phyloP scores from a whole-genome alignment of 2,113 vertebrate genomes.

The Todiramphus chloris region DNA sequence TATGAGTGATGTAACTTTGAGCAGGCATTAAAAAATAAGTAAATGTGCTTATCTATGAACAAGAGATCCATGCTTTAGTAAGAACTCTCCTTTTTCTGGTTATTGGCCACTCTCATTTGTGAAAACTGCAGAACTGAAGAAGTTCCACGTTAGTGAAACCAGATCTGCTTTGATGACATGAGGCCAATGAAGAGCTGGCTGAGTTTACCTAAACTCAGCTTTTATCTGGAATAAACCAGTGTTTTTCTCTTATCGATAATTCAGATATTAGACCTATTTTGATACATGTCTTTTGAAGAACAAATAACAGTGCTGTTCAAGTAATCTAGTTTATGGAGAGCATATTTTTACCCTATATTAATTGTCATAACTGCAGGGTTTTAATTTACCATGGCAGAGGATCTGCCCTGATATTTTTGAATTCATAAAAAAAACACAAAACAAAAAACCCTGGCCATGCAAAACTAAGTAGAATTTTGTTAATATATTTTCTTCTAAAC shows the following conservation, averaged over 20 bases:
- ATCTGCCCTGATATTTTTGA: not conserved
- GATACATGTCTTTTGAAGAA: not conserved
- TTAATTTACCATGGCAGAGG: not conserved
- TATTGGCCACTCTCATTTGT: not conserved
- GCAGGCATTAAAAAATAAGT: not conserved
- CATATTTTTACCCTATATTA: not conserved
- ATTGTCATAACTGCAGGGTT: not conserved
- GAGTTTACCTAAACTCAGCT: not conserved
- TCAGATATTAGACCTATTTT: not conserved
- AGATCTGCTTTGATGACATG: not conserved
- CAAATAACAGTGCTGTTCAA: not conserved
- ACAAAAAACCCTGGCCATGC: not conserved
- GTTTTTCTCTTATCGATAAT: not conserved
- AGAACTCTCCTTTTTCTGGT: not conserved
- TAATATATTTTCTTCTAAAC: not conserved
- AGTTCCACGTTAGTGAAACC: not conserved
- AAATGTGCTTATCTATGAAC: not conserved
- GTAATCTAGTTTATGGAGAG: not conserved
- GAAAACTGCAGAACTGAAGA: not conserved
- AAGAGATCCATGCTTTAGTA: not conserved
- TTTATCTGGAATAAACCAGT: not conserved
- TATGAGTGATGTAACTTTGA: not conserved
- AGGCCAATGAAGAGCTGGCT: not conserved
- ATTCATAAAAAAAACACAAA: not conserved
- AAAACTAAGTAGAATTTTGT: not conserved